These are phyloP conservation scores for Nesoenas mayeri DNA, from an alignment of 2,113 vertebrate genomes.

Conservation along the genomic window DNA sequence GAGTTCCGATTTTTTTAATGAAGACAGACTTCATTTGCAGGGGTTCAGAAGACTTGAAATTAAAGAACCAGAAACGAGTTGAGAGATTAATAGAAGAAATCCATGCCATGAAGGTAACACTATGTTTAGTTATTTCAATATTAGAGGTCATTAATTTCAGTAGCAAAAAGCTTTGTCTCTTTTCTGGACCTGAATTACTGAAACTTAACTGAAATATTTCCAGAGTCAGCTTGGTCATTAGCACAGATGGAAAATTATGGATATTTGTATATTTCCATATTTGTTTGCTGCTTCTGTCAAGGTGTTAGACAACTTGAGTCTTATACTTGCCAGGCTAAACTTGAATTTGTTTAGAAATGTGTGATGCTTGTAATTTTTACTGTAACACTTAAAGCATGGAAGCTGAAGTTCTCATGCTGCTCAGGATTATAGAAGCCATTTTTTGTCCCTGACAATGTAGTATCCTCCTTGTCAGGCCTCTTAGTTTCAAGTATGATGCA, in stretches of 20 bases:
- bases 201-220: background rate
- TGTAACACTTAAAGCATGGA: slow-evolving; percentile 3
- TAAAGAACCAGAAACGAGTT: slow-evolving; percentile 86
- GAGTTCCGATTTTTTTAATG: background rate
- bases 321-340: slow-evolving; percentile 46
- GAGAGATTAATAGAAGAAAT: slow-evolving; percentile 90
- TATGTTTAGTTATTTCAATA: background rate
- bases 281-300: slow-evolving; percentile 38
- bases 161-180: background rate
- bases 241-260: background rate
- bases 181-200: background rate
- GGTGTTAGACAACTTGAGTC: slow-evolving; percentile 38
- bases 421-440: slow-evolving; percentile 4
- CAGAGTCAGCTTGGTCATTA: background rate
- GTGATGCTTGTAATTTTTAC: background rate
- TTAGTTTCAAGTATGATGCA: slow-evolving; percentile 31
- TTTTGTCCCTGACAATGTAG: slow-evolving; percentile 18
- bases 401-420: background rate
- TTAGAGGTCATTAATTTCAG: background rate
- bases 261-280: slow-evolving; percentile 7
- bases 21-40: slow-evolving; percentile 51
- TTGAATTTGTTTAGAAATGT: slow-evolving; percentile 23
- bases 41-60: slow-evolving; percentile 80
- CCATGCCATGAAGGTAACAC: slow-evolving; percentile 84
- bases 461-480: slow-evolving; percentile 22